These are phyloP conservation scores for Sepioteuthis lessoniana DNA, from an alignment of 2,888 invertebrate genomes.

Conservation along the genomic window DNA sequence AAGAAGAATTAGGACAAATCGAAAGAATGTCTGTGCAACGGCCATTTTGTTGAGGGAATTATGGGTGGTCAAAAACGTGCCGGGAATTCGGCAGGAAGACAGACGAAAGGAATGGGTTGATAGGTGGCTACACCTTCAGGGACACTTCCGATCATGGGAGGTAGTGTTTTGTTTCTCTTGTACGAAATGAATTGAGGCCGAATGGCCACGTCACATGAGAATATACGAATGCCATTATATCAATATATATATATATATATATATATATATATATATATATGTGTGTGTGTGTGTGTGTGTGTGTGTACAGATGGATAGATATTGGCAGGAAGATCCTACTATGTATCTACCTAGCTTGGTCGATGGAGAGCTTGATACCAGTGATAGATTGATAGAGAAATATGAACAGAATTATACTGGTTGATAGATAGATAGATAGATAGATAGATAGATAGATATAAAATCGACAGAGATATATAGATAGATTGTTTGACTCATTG, in stretches of 20 bases:
- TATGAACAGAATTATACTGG: too few relatives aligned
- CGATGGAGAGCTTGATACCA: too few relatives aligned
- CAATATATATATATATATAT: not conserved
- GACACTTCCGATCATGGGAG: not conserved
- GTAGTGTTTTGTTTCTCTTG: not conserved
- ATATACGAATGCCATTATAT: not conserved
- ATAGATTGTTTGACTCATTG: too few relatives aligned
- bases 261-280: too few relatives aligned
- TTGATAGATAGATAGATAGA: too few relatives aligned
- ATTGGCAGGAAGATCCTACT: too few relatives aligned
- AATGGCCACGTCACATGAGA: not conserved
- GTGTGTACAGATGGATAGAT: too few relatives aligned
- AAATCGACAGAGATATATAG: too few relatives aligned
- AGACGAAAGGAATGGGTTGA: not conserved
- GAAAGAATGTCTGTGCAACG: not conserved
- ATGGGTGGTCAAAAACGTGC: conserved; percentile 21
- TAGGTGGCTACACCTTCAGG: not conserved
- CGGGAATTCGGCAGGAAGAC: not conserved
- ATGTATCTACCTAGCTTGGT: too few relatives aligned
- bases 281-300: too few relatives aligned
- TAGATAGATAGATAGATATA: too few relatives aligned
- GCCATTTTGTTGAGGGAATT: conserved; percentile 33
- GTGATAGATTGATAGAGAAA: too few relatives aligned
- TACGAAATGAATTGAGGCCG: not conserved
- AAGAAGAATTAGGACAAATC: not conserved